Conservation (phyloP, 2,888 invertebrate species). For the Sminthurides aquaticus region DNA sequence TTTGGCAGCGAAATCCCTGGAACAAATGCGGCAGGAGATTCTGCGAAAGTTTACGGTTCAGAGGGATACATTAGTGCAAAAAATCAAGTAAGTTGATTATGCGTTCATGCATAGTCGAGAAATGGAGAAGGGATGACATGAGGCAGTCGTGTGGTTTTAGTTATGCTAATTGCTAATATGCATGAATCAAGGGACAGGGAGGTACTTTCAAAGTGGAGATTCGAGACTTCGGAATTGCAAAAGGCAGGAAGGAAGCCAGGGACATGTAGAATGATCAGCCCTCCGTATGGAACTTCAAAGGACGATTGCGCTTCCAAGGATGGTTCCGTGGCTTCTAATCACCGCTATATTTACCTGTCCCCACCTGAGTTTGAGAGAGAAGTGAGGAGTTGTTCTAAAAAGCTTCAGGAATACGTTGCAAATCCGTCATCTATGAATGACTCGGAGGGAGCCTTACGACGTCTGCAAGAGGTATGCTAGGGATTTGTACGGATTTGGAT, state of each 20-base stretch:
- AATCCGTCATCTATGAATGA: slow-evolving; percentile 27
- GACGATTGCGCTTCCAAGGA: too few species aligned
- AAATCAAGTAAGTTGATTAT: slow-evolving; percentile 30
- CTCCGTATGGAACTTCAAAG: slow-evolving; percentile 26
- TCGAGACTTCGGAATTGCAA: slow-evolving; percentile 25
- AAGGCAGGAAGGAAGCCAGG: slow-evolving; percentile 19
- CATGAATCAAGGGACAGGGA: slow-evolving; percentile 26
- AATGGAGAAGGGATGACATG: too few species aligned
- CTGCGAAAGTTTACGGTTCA: slow-evolving; percentile 23
- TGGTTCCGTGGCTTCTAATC: too few species aligned
- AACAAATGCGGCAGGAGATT: slow-evolving; percentile 27
- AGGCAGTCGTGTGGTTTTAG: slow-evolving; percentile 1
- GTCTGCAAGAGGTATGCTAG: slow-evolving; percentile 26
- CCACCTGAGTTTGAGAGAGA: slow-evolving; percentile 22
- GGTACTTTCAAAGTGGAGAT: slow-evolving; percentile 27
- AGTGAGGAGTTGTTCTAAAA: slow-evolving; percentile 23
- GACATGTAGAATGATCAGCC: slow-evolving; percentile 10
- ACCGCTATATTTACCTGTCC: slow-evolving; percentile 15
- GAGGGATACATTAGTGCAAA: slow-evolving; percentile 28
- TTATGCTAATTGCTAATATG: slow-evolving; percentile 1
- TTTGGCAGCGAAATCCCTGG: slow-evolving; percentile 26
- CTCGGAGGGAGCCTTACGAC: slow-evolving; percentile 21
- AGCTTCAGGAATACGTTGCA: slow-evolving; percentile 22
- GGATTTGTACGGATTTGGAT: too few species aligned
- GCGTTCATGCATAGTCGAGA: too few species aligned